These are phyloP conservation scores for Polymixis flavicincta DNA, from an alignment of 2,888 invertebrate species.

Conservation along the genomic window DNA sequence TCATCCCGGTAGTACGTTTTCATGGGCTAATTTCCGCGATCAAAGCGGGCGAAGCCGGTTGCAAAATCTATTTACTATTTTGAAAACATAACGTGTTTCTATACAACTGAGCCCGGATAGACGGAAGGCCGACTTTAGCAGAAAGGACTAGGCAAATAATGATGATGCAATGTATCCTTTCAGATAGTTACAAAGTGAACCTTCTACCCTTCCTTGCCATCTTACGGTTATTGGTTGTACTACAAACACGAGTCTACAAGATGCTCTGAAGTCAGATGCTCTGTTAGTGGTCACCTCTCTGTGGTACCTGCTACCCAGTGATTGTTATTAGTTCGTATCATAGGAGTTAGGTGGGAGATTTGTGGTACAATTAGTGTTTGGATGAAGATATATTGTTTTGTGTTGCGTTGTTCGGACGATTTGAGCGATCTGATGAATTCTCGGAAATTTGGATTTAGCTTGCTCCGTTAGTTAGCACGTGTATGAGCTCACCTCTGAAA, in stretches of 20 bases:
- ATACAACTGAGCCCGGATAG: background rate
- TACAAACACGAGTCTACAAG: constrained; percentile 43
- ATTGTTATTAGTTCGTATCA: constrained; percentile 32
- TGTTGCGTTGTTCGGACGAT: background rate
- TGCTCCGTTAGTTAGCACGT: too few species aligned
- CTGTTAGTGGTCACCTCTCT: constrained; percentile 46
- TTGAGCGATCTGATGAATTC: background rate
- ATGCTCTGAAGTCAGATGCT: constrained; percentile 8
- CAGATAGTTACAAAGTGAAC: background rate
- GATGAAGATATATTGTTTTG: constrained; percentile 4
- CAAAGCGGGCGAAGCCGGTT: too few species aligned
- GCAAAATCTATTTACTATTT: too few species aligned
- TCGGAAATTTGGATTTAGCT: background rate
- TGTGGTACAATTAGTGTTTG: constrained; percentile 14
- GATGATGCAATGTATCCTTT: background rate
- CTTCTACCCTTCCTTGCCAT: background rate
- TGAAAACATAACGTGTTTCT: background rate
- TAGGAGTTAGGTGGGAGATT: constrained; percentile 10
- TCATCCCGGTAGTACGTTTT: too few species aligned
- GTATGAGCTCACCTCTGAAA: background rate
- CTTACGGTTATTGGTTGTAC: constrained; percentile 21
- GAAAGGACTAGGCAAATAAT: background rate
- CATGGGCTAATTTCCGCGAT: too few species aligned
- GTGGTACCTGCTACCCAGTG: background rate
- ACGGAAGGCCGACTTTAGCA: background rate